Percentiles rank a stretch among this genome's conserved stretches.
Evolutionary conservation across 2,888 invertebrate species (phyloP).

Genomic region (Yponomeuta plumbellus): DNA sequence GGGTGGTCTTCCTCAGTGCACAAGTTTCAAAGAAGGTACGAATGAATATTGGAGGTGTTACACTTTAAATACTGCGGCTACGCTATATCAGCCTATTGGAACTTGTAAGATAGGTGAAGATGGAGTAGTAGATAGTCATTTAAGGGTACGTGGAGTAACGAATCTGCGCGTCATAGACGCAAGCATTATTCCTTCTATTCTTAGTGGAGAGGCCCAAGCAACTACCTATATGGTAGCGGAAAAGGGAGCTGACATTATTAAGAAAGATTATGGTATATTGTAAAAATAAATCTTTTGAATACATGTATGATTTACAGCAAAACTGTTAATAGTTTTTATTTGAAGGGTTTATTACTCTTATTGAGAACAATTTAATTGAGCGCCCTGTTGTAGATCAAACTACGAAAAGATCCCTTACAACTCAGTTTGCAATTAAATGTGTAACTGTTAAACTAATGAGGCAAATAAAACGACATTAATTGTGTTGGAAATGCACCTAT

Average conservation of each 20-base stretch:
- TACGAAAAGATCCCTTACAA: no score
- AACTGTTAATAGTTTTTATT: no score
- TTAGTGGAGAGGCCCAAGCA: conserved; percentile 86
- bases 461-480: no score
- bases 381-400: no score
- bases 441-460: no score
- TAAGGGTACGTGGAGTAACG: conserved; percentile 80
- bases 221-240: conserved; percentile 89
- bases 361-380: no score
- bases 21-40: conserved; percentile 30
- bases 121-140: conserved; percentile 78
- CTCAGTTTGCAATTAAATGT: no score
- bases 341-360: no score
- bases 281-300: background rate
- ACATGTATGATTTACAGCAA: no score
- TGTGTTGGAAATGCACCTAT: no score
- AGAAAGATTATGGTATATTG: conserved; percentile 52
- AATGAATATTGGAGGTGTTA: conserved; percentile 69
- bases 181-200: conserved; percentile 86
- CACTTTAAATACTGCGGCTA: conserved; percentile 52
- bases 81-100: conserved; percentile 78
- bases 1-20: conserved; percentile 40
- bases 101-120: conserved; percentile 79
- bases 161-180: conserved; percentile 85
- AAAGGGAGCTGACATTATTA: conserved; percentile 84